phyloP scores from a whole-genome alignment of 2,888 invertebrate genomes.

The Melanchra persicariae region DNA sequence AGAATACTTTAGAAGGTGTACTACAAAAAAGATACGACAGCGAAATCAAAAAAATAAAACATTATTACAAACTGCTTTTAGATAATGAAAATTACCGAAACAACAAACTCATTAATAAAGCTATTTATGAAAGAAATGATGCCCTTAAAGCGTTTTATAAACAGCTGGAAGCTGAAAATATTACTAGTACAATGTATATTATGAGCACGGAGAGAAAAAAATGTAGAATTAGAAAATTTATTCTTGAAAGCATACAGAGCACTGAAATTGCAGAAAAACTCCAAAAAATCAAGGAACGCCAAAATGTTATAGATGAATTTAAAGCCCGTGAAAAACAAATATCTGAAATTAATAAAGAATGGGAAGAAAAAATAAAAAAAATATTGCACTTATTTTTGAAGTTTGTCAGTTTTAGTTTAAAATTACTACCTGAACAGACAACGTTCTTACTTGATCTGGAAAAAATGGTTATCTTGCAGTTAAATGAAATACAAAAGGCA shows the following conservation, averaged over 20 bases:
- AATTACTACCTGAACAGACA: slow-evolving; percentile 85
- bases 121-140: slow-evolving; percentile 80
- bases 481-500: slow-evolving; percentile 83
- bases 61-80: slow-evolving; percentile 82
- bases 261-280: slow-evolving; percentile 77
- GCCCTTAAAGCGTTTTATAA: slow-evolving; percentile 80
- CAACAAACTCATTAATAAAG: slow-evolving; percentile 75
- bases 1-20: slow-evolving; percentile 69
- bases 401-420: slow-evolving; percentile 84
- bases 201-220: slow-evolving; percentile 86
- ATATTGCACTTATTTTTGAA: slow-evolving; percentile 84
- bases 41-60: slow-evolving; percentile 79
- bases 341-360: slow-evolving; percentile 79
- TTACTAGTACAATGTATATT: slow-evolving; percentile 85
- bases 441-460: slow-evolving; percentile 85
- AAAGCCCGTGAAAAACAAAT: slow-evolving; percentile 74
- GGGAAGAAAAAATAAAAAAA: slow-evolving; percentile 84
- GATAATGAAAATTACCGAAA: slow-evolving; percentile 78
- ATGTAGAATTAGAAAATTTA: slow-evolving; percentile 82
- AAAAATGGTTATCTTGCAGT: slow-evolving; percentile 84
- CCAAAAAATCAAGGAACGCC: slow-evolving; percentile 76
- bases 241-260: slow-evolving; percentile 79
- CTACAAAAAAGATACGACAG: slow-evolving; percentile 74
- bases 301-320: slow-evolving; percentile 73
- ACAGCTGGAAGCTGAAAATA: slow-evolving; percentile 80